Conservation (phyloP, 23 tunicate genomes). For the Oikopleura dioica region DNA sequence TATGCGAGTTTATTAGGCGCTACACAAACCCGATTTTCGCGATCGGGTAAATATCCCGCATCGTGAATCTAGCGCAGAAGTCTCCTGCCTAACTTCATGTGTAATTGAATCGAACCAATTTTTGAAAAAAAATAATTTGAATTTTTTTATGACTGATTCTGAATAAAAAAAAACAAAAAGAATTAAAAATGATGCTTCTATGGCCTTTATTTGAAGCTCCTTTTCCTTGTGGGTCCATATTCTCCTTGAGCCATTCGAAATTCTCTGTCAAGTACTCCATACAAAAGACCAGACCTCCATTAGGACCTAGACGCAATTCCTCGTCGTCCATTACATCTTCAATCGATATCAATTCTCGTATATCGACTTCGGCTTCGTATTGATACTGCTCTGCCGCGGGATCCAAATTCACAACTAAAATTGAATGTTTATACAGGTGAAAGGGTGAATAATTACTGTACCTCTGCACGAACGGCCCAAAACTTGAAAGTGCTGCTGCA, state of each 20-base stretch:
- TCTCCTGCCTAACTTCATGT: too few species aligned
- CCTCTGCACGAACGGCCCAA: conserved; percentile 21
- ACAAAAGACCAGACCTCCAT: conserved; percentile 76
- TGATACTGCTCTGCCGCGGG: conserved; percentile 92
- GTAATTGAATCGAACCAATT: too few species aligned
- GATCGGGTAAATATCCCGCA: too few species aligned
- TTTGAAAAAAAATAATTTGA: too few species aligned
- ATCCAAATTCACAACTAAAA: conserved; percentile 55
- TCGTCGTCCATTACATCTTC: conserved; percentile 96
- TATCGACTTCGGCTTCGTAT: conserved; percentile 44
- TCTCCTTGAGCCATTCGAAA: conserved; percentile 49
- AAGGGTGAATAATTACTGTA: background rate
- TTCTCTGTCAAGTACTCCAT: conserved; percentile 60
- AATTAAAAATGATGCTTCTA: too few species aligned
- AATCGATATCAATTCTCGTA: conserved; percentile 49
- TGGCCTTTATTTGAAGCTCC: too few species aligned
- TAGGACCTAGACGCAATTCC: conserved; percentile 59
- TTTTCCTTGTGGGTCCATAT: conserved; percentile 17
- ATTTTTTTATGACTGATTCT: too few species aligned
- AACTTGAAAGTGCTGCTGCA: conserved; percentile 52
- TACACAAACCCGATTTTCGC: too few species aligned
- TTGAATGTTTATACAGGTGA: background rate
- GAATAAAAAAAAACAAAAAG: too few species aligned
- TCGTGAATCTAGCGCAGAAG: too few species aligned
- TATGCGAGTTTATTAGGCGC: too few species aligned